Evolutionary conservation across 1,140 invertebrate genomes (phyloP), one percentile per base, ranked within the genome.

Genomic region (Ooceraea biroi): DNA sequence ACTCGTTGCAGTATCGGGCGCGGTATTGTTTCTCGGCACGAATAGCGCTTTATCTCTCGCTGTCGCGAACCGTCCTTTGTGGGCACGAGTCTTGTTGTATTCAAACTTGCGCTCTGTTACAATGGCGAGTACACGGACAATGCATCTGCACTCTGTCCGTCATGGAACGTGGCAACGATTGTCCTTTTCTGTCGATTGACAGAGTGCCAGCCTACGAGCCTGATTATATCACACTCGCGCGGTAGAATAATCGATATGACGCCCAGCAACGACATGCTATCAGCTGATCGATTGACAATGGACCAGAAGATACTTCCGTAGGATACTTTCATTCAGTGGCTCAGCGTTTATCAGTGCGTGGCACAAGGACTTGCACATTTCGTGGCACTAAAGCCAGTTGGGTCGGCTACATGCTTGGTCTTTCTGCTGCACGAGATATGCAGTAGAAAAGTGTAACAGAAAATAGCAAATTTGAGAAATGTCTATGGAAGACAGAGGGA

Each of bases 291-390:
- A 63, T 30, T 80, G 84, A 58, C 48, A 25, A 41, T 63, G 36
- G 55, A 55, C 84, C 82, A 72, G 84, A 86, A 80, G 57, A n/a
- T n/a, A n/a, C n/a, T n/a, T 19, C 76, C 66, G 77, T 71, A 77
- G 55, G 61, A 61, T 82, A 78, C 46, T 89, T 85, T 78, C 88
- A 87, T 89, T 89, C 88, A 87, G 19, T 60, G 83, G 74, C 73
- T 46, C 10, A 5, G 11, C 1, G 12, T 41, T 50, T 68, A 66
- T 22, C 74, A 52, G 22, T 30, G 30, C 60, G 60, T 78, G 68
- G 27, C 50, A 55, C n/a, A 66, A 52, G 46, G 25, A 30, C 27
- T 52, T 19, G 12, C 11, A 19, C 17, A 30, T 10, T 52, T 30
- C 27, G 14, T 7, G 8, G 50, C 30, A 10, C 2, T 12, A 22